Percentiles rank a stretch among this genome's conserved stretches.
Evolutionary conservation across 2,113 vertebrate genomes (phyloP).

Genomic region (Eleginops maclovinus): DNA sequence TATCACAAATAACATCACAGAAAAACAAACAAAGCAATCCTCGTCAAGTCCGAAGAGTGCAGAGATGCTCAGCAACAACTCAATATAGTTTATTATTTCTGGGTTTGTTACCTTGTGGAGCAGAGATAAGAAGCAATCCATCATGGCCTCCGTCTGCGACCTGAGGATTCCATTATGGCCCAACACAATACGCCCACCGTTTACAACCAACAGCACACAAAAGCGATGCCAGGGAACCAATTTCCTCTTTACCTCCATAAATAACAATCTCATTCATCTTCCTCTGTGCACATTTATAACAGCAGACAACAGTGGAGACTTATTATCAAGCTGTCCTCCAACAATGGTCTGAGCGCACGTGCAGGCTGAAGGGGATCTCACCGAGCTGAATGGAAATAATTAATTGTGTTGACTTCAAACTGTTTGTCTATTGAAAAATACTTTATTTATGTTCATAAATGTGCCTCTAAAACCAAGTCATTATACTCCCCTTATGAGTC

Average conservation of each 20-base stretch:
- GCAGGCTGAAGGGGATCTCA: slow-evolving; percentile 17
- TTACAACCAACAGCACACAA: slow-evolving; percentile 72
- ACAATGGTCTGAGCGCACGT: slow-evolving; percentile 26
- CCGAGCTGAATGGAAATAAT: slow-evolving; percentile 10
- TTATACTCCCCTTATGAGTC: slow-evolving; percentile 6
- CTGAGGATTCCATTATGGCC: slow-evolving; percentile 75
- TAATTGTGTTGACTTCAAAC: not conserved
- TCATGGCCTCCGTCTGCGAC: slow-evolving; percentile 59
- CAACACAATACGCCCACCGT: slow-evolving; percentile 68
- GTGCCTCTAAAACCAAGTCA: not conserved
- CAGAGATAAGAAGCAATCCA: slow-evolving; percentile 75
- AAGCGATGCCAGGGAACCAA: slow-evolving; percentile 75
- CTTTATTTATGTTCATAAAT: not conserved
- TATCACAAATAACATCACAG: slow-evolving; percentile 52
- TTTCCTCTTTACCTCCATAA: slow-evolving; percentile 79
- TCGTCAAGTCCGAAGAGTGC: slow-evolving; percentile 33
- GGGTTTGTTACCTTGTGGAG: slow-evolving; percentile 51
- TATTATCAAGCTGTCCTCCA: slow-evolving; percentile 73
- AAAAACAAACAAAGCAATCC: slow-evolving; percentile 52
- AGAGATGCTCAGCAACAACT: slow-evolving; percentile 51
- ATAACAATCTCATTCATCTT: slow-evolving; percentile 79
- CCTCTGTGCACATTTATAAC: slow-evolving; percentile 67
- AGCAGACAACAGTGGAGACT: slow-evolving; percentile 61
- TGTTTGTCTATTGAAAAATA: not conserved
- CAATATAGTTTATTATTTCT: slow-evolving; percentile 74